These are phyloP conservation scores for Sphaerolaimus hirsutus DNA, from an alignment of 2,888 invertebrate genomes.

Conservation along the genomic window DNA sequence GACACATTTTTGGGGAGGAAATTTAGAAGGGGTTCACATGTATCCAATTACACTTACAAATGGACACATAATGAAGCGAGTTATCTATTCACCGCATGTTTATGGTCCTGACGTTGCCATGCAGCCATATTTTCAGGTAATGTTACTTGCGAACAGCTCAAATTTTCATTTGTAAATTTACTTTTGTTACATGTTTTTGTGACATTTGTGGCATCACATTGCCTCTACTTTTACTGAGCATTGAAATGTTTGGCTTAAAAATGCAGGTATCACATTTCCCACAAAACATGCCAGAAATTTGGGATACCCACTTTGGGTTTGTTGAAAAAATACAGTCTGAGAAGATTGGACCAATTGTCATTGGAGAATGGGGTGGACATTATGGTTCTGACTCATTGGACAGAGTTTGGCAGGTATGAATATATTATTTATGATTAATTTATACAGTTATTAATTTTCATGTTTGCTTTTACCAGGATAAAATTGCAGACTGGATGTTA, in stretches of 20 bases:
- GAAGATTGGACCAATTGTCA: conserved; percentile 2
- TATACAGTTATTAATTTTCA: background rate
- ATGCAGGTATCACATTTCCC: conserved; percentile 2
- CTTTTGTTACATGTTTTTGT: no score
- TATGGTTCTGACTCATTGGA: conserved; percentile 1
- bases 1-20: conserved; percentile 3
- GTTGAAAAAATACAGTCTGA: background rate
- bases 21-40: conserved; percentile 1
- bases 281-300: conserved; percentile 4
- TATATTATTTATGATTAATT: background rate
- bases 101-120: conserved; percentile 4
- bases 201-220: no score
- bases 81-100: conserved; percentile 6
- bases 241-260: no score
- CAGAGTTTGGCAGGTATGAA: background rate
- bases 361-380: conserved; percentile 6
- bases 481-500: conserved; percentile 1
- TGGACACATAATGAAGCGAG: conserved; percentile 1
- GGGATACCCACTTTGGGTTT: conserved; percentile 5
- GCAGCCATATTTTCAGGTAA: conserved; percentile 4
- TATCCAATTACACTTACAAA: background rate
- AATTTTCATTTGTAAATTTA: no score
- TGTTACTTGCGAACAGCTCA: no score
- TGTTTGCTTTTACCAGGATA: background rate
- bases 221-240: no score